A percentile compares a stretch with the other conserved stretches of the same genome.
Evolutionary conservation across 2,113 vertebrate species (phyloP).

Genomic region (Anguilla japonica): DNA sequence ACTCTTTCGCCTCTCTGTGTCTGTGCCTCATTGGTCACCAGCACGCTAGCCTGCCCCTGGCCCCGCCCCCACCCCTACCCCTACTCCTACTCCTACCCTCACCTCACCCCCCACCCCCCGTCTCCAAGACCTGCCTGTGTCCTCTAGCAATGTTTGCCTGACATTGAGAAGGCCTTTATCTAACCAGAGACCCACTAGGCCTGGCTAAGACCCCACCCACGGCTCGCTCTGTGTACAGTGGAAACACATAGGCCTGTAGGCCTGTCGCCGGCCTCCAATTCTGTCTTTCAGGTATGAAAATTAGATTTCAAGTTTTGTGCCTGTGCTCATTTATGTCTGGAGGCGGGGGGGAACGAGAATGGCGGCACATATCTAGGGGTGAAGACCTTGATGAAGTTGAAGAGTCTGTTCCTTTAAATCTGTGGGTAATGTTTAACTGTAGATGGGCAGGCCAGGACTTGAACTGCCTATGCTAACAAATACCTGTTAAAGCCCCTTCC

Average conservation of each 20-base stretch:
- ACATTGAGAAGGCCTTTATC: not conserved
- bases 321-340: not conserved
- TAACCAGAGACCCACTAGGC: not conserved
- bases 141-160: not conserved
- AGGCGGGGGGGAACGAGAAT: not conserved
- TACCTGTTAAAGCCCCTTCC: not conserved
- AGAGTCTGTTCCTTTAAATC: not conserved
- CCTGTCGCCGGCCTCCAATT: not conserved
- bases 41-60: too few species aligned
- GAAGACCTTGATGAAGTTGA: not conserved
- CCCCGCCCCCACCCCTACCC: too few species aligned
- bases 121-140: not conserved
- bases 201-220: not conserved
- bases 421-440: not conserved
- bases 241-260: not conserved
- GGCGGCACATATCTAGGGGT: not conserved
- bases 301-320: not conserved
- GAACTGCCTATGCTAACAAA: not conserved
- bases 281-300: not conserved
- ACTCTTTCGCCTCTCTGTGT: not conserved
- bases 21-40: not conserved
- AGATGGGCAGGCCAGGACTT: not conserved
- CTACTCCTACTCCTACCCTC: too few species aligned
- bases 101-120: too few species aligned
- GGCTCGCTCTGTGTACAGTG: not conserved